A percentile compares a stretch with the other conserved stretches of the same genome.
Evolutionary conservation across 2,888 invertebrate species (phyloP).

Genomic region (Drosophila prostipennis): DNA sequence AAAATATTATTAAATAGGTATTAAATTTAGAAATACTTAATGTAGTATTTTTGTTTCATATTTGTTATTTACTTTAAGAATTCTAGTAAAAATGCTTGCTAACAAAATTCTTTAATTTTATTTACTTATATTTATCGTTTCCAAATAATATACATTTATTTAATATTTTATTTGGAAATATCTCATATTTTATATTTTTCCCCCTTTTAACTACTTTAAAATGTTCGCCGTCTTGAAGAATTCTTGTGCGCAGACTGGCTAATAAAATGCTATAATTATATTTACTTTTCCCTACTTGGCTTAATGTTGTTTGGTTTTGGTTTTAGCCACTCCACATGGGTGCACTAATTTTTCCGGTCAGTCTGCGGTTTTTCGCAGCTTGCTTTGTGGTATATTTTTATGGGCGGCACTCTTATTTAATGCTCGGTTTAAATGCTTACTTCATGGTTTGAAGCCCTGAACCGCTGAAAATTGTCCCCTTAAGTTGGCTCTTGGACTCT

Average conservation of each 20-base stretch:
- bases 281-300: background rate
- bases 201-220: too few species aligned
- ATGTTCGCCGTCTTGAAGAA: too few species aligned
- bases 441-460: conserved; percentile 8
- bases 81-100: too few species aligned
- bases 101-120: too few species aligned
- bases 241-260: background rate
- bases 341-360: conserved; percentile 13
- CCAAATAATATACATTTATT: too few species aligned
- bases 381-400: conserved; percentile 23
- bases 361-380: background rate
- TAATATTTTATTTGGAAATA: too few species aligned
- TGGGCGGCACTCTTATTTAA: conserved; percentile 23
- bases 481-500: conserved; percentile 14
- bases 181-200: too few species aligned
- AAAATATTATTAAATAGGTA: too few species aligned
- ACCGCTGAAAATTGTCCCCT: conserved; percentile 17
- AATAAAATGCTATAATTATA: conserved; percentile 1
- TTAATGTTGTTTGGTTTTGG: conserved; percentile 3
- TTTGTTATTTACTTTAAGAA: too few species aligned
- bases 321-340: background rate
- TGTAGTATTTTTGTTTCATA: too few species aligned
- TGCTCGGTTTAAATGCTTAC: conserved; percentile 32
- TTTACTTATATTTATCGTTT: too few species aligned
- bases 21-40: too few species aligned